A percentile compares a stretch with the other conserved stretches of the same genome.
Conservation (phyloP, 2,797 vertebrate species). For the Sphenodon punctatus region DNA sequence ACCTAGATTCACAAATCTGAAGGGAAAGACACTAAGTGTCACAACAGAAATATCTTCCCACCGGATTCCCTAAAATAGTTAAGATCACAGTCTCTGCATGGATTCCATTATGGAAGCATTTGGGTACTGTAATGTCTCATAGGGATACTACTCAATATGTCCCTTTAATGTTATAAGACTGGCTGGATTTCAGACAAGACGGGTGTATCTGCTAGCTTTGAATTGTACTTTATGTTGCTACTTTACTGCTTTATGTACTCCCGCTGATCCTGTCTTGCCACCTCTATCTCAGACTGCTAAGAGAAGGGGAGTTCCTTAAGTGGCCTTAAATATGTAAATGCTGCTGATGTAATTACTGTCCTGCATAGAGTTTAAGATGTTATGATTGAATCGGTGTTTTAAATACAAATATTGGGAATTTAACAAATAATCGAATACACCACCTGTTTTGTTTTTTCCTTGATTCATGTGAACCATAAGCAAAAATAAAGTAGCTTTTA, state of each 20-base stretch:
- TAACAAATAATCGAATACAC: neutral
- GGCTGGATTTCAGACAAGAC: neutral
- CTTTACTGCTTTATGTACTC: neutral
- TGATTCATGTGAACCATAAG: neutral
- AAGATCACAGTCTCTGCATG: neutral
- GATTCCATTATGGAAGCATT: neutral
- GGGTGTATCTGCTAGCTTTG: neutral
- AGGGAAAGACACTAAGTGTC: neutral
- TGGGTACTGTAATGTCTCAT: neutral
- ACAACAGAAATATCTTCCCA: neutral
- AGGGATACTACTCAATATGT: neutral
- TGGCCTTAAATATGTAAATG: neutral
- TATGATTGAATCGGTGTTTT: neutral
- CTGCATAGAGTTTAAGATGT: too few relatives aligned
- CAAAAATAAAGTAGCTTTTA: neutral
- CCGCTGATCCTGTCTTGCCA: neutral
- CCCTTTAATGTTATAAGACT: neutral
- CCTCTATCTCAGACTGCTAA: neutral
- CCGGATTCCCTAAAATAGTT: fast-evolving
- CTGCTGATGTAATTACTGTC: neutral
- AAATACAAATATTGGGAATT: neutral
- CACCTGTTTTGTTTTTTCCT: neutral
- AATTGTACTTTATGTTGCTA: neutral
- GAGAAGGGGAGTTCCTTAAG: neutral
- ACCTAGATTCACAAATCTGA: neutral